Percentiles rank a stretch among this genome's conserved stretches.
These are phyloP conservation scores for Salminus brasiliensis DNA, from an alignment of 2,113 vertebrate genomes.

Conservation along the genomic window DNA sequence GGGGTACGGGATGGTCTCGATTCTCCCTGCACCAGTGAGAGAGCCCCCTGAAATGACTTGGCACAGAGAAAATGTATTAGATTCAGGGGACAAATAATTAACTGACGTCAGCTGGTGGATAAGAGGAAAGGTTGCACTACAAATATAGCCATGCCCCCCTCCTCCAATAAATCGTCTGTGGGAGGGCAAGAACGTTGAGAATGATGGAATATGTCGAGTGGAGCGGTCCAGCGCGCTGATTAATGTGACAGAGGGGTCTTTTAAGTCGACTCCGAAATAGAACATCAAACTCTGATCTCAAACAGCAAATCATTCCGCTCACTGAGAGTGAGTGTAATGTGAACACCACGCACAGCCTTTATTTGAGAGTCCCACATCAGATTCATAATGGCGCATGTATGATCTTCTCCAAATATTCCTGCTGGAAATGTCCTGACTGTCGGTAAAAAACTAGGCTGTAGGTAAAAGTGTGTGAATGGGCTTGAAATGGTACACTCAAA, in stretches of 20 bases:
- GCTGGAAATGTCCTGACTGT: background rate
- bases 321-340: constrained; percentile 16
- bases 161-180: constrained; percentile 70
- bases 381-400: background rate
- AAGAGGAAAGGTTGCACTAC: constrained; percentile 76
- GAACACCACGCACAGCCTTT: constrained; percentile 29
- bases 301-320: constrained; percentile 60
- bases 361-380: constrained; percentile 17
- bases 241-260: constrained; percentile 76
- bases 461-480: background rate
- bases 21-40: constrained; percentile 67
- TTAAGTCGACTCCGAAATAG: constrained; percentile 73
- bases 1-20: constrained; percentile 66
- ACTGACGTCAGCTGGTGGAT: constrained; percentile 79
- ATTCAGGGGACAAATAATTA: constrained; percentile 86
- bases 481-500: background rate
- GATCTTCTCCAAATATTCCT: background rate
- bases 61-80: constrained; percentile 81
- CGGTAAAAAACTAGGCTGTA: background rate
- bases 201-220: constrained; percentile 71
- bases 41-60: constrained; percentile 78
- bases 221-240: constrained; percentile 68
- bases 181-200: constrained; percentile 59
- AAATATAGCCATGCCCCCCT: constrained; percentile 77
- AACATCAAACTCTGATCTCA: constrained; percentile 69